These are phyloP conservation scores for Philereme transversata DNA, from an alignment of 2,888 invertebrate species.

Conservation along the genomic window DNA sequence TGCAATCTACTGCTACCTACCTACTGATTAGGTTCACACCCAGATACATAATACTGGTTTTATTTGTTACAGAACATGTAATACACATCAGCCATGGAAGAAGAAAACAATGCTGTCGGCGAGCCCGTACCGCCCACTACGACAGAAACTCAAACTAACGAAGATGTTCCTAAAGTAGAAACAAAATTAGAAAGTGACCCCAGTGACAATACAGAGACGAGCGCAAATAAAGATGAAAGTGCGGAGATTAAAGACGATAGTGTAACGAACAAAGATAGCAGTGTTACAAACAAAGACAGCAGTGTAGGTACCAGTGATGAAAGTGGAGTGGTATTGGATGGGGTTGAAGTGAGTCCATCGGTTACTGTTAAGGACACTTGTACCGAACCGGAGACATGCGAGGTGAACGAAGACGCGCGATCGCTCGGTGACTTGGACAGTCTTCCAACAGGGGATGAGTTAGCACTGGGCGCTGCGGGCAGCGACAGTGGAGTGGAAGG, in stretches of 20 bases:
- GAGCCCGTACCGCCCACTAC: constrained; percentile 50
- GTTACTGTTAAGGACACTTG: constrained; percentile 52
- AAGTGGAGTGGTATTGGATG: constrained; percentile 42
- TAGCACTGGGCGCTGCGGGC: constrained; percentile 84
- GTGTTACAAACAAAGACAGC: constrained; percentile 53
- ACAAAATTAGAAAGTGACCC: constrained; percentile 39
- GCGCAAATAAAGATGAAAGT: constrained; percentile 50
- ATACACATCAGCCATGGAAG: constrained; percentile 69
- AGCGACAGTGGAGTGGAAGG: constrained; percentile 93
- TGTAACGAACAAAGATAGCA: constrained; percentile 41
- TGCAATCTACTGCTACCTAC: constrained; percentile 56
- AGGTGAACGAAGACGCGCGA: constrained; percentile 71
- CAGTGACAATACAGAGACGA: constrained; percentile 41
- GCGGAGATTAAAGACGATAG: constrained; percentile 47
- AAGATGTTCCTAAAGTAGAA: constrained; percentile 47
- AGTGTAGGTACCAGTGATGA: constrained; percentile 47
- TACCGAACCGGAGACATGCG: constrained; percentile 61
- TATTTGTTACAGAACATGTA: constrained; percentile 79
- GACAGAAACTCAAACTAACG: constrained; percentile 49
- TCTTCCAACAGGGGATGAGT: constrained; percentile 72
- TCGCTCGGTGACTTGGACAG: constrained; percentile 74
- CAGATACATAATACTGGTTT: constrained; percentile 39
- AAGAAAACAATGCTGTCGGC: constrained; percentile 54
- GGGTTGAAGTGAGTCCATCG: constrained; percentile 43
- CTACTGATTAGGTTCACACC: constrained; percentile 54